phyloP scores from a whole-genome alignment of 2,888 invertebrate species.

The Brenthis hecate region DNA sequence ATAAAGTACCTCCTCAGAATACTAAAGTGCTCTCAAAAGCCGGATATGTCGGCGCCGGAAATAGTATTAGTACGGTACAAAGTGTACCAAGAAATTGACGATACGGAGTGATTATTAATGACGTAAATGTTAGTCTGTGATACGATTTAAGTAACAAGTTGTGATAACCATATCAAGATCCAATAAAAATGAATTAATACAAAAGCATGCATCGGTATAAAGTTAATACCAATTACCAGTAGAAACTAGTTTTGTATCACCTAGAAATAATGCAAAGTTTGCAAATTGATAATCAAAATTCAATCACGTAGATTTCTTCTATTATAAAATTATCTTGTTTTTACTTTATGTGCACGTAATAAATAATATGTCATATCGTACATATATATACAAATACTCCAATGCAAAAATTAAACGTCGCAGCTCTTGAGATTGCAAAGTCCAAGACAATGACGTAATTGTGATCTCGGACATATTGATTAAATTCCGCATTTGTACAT shows the following conservation, averaged over 20 bases:
- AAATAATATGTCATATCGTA: constrained; percentile 8
- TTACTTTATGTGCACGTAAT: constrained; percentile 25
- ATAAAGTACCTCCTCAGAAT: constrained; percentile 11
- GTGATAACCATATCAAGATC: not conserved
- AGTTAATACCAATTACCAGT: constrained; percentile 14
- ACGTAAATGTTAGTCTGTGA: constrained; percentile 17
- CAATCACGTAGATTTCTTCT: constrained; percentile 39
- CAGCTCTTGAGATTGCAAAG: constrained; percentile 15
- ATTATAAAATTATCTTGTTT: constrained; percentile 5
- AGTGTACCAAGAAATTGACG: constrained; percentile 39
- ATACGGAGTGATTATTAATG: constrained; percentile 18
- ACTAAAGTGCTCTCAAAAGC: constrained; percentile 65
- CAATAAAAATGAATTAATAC: not conserved
- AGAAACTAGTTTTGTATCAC: constrained; percentile 28
- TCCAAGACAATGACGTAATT: constrained; percentile 28
- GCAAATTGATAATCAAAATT: constrained; percentile 34
- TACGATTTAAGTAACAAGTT: constrained; percentile 13
- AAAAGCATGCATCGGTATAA: not conserved
- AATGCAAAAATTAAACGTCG: constrained; percentile 12
- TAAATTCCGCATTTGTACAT: constrained; percentile 17
- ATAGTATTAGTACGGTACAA: constrained; percentile 51
- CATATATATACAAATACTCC: constrained; percentile 9
- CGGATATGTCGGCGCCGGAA: constrained; percentile 75
- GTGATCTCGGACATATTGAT: constrained; percentile 16
- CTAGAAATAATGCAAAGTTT: constrained; percentile 32